phyloP scores from a whole-genome alignment of 2,888 invertebrate species.

The Brachypterus glaber region DNA sequence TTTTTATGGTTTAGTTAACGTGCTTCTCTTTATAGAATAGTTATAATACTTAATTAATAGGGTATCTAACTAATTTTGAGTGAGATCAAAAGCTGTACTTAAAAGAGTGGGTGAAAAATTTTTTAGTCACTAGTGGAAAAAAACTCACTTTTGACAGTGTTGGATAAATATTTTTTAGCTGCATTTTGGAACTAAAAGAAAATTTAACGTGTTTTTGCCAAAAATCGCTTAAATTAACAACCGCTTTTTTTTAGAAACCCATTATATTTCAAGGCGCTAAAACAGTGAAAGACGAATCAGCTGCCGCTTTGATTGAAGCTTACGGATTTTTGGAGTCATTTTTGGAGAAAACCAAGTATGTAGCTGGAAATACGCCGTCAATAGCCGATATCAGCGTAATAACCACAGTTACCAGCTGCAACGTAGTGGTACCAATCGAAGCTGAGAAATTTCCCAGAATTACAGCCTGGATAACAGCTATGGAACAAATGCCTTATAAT shows the following conservation, averaged over 20 bases:
- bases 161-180: too few species aligned
- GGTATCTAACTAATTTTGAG: too few species aligned
- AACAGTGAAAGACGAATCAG: constrained; percentile 9
- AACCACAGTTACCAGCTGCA: constrained; percentile 18
- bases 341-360: constrained; percentile 41
- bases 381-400: constrained; percentile 25
- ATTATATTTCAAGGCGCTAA: constrained; percentile 19
- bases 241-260: constrained; percentile 19
- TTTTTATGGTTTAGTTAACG: too few species aligned
- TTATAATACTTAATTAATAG: too few species aligned
- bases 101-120: too few species aligned
- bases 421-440: constrained; percentile 23
- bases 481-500: not conserved
- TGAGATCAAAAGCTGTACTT: too few species aligned
- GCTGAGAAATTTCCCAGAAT: constrained; percentile 29
- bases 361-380: constrained; percentile 40
- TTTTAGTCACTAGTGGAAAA: too few species aligned
- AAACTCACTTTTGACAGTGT: too few species aligned
- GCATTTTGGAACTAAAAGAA: too few species aligned
- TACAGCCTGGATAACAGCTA: constrained; percentile 25
- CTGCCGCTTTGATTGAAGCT: constrained; percentile 16
- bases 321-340: constrained; percentile 43
- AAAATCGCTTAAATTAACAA: too few species aligned
- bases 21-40: too few species aligned
- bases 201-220: too few species aligned